phyloP scores from a whole-genome alignment of 2,888 invertebrate genomes.

The Amphipyra berbera region DNA sequence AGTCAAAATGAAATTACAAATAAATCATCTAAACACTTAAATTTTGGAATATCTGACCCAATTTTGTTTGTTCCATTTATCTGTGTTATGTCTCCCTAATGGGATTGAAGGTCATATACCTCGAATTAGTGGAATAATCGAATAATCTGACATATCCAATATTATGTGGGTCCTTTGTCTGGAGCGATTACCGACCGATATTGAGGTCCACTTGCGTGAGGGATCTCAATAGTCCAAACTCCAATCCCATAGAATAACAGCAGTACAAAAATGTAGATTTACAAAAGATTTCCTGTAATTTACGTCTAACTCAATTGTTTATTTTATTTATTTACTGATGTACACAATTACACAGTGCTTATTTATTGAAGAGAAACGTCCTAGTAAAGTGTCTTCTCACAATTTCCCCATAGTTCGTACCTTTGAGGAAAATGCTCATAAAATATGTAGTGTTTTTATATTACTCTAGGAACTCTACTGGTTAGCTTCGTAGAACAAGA shows the following conservation, averaged over 20 bases:
- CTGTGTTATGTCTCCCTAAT: conserved; percentile 17
- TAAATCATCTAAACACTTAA: neutral
- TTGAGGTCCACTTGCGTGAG: conserved; percentile 13
- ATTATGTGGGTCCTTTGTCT: conserved; percentile 27
- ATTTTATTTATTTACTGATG: too few species aligned
- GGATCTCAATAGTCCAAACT: conserved; percentile 10
- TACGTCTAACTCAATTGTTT: too few species aligned
- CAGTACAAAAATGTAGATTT: too few species aligned
- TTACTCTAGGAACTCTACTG: too few species aligned
- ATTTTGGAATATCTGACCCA: conserved; percentile 19
- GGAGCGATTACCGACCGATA: neutral
- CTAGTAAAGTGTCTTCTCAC: too few species aligned
- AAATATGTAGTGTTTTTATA: neutral
- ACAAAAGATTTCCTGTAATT: too few species aligned
- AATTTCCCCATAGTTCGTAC: too few species aligned
- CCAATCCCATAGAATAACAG: neutral
- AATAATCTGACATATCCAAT: conserved; percentile 35
- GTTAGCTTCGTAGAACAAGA: neutral
- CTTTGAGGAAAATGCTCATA: conserved; percentile 6
- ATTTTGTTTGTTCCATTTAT: conserved; percentile 27
- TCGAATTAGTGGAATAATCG: conserved; percentile 33
- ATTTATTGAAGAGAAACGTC: too few species aligned
- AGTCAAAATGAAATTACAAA: neutral
- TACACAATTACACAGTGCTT: too few species aligned
- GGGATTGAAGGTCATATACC: conserved; percentile 2